Percentiles rank a stretch among this genome's conserved stretches.
phyloP scores from a whole-genome alignment of 2,797 vertebrate genomes.

The Spheniscus humboldti region DNA sequence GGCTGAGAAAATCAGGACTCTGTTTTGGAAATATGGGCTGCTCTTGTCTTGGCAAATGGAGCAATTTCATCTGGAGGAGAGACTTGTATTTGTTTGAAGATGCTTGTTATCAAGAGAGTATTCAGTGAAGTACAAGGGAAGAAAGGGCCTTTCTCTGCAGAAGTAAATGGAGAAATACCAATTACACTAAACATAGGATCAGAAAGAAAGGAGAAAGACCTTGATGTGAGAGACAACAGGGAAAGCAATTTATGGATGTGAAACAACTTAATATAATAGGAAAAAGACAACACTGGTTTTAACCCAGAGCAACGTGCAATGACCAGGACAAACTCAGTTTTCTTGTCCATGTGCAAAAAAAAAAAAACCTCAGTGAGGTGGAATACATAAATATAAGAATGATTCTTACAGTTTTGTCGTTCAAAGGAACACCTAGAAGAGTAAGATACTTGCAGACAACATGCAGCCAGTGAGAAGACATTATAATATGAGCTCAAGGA shows the following conservation, averaged over 20 bases:
- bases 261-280: neutral
- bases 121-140: neutral
- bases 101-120: neutral
- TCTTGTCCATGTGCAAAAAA: neutral
- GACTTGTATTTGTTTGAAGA: neutral
- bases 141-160: neutral
- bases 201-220: neutral
- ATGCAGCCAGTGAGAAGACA: neutral
- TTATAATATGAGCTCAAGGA: neutral
- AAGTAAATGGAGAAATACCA: neutral
- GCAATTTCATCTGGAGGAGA: neutral
- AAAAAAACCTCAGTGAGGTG: neutral
- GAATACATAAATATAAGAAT: neutral
- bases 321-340: neutral
- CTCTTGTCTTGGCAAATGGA: neutral
- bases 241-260: neutral
- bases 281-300: neutral
- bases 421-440: neutral
- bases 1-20: neutral
- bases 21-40: neutral
- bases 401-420: neutral
- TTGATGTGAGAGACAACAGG: neutral
- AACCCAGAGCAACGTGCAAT: neutral
- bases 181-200: neutral
- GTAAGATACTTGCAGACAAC: neutral